phyloP scores from a whole-genome alignment of 2,113 vertebrate genomes.

The Pangasianodon gigas region DNA sequence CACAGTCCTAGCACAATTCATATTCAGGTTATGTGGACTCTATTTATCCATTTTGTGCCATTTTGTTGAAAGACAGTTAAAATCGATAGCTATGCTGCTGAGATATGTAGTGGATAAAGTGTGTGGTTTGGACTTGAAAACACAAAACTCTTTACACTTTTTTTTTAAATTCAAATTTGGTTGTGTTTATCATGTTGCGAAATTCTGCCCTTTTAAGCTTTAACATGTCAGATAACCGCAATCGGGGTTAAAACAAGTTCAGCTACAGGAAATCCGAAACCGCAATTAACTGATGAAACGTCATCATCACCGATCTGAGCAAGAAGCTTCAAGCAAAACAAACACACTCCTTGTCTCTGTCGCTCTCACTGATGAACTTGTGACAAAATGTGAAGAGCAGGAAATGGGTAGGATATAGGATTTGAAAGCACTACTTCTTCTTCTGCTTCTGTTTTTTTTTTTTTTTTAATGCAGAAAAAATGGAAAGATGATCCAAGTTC shows the following conservation, averaged over 20 bases:
- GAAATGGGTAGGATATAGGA: background rate
- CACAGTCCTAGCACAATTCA: background rate
- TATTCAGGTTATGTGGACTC: background rate
- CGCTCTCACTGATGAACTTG: background rate
- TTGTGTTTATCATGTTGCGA: slow-evolving; percentile 38
- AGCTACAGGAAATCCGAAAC: slow-evolving; percentile 24
- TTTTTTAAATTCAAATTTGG: slow-evolving; percentile 24
- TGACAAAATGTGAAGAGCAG: background rate
- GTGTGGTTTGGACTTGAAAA: background rate
- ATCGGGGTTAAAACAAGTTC: slow-evolving; percentile 35
- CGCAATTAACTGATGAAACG: slow-evolving; percentile 19
- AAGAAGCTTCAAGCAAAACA: slow-evolving; percentile 5
- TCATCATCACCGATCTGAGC: slow-evolving; percentile 32
- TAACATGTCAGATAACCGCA: slow-evolving; percentile 13
- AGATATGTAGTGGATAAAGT: background rate
- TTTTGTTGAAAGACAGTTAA: background rate
- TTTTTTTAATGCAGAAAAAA: background rate
- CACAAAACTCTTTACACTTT: background rate
- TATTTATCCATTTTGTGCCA: background rate
- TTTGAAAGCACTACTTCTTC: background rate
- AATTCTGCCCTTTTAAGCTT: slow-evolving; percentile 15
- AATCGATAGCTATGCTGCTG: background rate
- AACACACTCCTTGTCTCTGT: background rate
- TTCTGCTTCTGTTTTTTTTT: background rate
- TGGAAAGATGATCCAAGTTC: background rate